Percentiles rank a stretch among this genome's conserved stretches.
These are phyloP conservation scores for Chromis chromis DNA, from an alignment of 2,797 vertebrate species.

Conservation along the genomic window DNA sequence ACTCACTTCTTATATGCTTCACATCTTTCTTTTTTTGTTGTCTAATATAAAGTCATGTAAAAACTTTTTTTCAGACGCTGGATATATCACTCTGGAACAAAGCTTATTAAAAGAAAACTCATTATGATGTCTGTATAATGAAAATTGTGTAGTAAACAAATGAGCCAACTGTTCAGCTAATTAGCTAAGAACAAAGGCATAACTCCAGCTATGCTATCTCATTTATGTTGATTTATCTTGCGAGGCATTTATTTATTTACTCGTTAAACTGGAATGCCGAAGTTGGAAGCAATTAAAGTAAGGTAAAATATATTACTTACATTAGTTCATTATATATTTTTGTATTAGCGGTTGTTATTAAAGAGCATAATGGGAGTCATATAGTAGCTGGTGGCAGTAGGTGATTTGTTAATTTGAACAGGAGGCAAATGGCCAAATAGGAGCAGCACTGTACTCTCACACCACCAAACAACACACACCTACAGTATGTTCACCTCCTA, in stretches of 20 bases:
- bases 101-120: slow-evolving; percentile 57
- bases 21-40: background rate
- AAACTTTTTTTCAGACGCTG: background rate
- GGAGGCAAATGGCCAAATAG: too few relatives aligned
- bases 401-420: too few relatives aligned
- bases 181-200: slow-evolving; percentile 66
- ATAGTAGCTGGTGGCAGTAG: slow-evolving; percentile 16
- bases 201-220: slow-evolving; percentile 47
- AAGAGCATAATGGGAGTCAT: slow-evolving; percentile 37
- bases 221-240: slow-evolving; percentile 66
- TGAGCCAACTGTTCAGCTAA: slow-evolving; percentile 70
- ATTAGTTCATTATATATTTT: slow-evolving; percentile 37
- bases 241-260: slow-evolving; percentile 40
- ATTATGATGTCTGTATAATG: slow-evolving; percentile 60
- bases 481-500: too few relatives aligned
- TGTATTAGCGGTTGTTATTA: slow-evolving; percentile 45
- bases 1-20: background rate
- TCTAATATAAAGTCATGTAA: background rate
- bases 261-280: slow-evolving; percentile 44
- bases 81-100: slow-evolving; percentile 35
- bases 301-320: slow-evolving; percentile 36
- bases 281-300: slow-evolving; percentile 62
- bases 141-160: slow-evolving; percentile 68
- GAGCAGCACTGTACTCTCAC: too few relatives aligned
- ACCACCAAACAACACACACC: too few relatives aligned